Conservation (phyloP, 2,888 invertebrate species). For the Meiosimyza decipiens region DNA sequence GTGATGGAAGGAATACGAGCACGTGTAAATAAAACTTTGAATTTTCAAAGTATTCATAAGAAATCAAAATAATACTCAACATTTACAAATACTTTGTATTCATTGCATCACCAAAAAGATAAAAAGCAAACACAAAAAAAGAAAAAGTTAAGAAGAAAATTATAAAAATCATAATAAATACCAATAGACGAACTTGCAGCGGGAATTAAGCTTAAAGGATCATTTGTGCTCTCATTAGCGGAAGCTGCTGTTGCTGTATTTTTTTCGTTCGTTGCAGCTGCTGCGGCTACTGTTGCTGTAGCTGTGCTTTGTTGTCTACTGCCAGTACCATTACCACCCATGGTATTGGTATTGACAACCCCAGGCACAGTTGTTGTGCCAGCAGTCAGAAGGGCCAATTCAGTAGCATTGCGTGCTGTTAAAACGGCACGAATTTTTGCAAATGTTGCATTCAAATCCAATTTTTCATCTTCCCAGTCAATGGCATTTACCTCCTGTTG, state of each 20-base stretch:
- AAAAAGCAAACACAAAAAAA: slow-evolving; percentile 32
- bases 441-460: slow-evolving; percentile 59
- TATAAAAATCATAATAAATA: slow-evolving; percentile 52
- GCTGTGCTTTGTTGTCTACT: slow-evolving; percentile 38
- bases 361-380: slow-evolving; percentile 40
- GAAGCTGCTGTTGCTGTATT: slow-evolving; percentile 36
- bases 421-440: slow-evolving; percentile 59
- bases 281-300: slow-evolving; percentile 31
- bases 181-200: slow-evolving; percentile 60
- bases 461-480: slow-evolving; percentile 59
- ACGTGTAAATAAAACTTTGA: background rate
- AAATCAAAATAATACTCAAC: too few species aligned
- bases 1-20: slow-evolving; percentile 7
- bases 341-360: slow-evolving; percentile 17
- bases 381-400: slow-evolving; percentile 39
- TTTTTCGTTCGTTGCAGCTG: slow-evolving; percentile 35
- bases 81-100: too few species aligned
- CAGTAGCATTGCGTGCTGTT: slow-evolving; percentile 57
- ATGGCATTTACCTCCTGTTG: slow-evolving; percentile 60
- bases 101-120: slow-evolving; percentile 19
- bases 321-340: background rate
- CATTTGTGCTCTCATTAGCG: slow-evolving; percentile 44
- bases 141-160: slow-evolving; percentile 14
- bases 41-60: too few species aligned
- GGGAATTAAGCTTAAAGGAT: slow-evolving; percentile 60